These are phyloP conservation scores for Mustela nigripes DNA, from an alignment of 2,113 vertebrate species.

Conservation along the genomic window DNA sequence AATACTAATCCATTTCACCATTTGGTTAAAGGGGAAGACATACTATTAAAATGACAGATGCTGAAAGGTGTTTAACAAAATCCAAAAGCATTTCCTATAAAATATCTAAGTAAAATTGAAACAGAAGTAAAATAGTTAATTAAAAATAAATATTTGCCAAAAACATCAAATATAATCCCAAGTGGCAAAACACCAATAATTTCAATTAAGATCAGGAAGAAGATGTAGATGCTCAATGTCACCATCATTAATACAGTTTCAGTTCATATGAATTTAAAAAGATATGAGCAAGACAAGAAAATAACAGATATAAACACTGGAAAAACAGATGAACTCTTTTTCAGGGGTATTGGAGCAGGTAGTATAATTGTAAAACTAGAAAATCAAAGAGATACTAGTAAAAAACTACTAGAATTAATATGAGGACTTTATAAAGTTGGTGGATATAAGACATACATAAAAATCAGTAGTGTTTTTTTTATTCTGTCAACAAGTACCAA, in stretches of 20 bases:
- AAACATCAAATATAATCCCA: neutral
- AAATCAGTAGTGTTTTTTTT: neutral
- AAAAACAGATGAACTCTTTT: neutral
- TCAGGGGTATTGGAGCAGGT: neutral
- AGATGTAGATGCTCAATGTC: neutral
- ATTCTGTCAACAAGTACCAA: neutral
- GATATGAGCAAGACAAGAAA: neutral
- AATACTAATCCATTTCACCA: neutral
- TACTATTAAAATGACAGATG: neutral
- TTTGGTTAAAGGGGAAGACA: neutral
- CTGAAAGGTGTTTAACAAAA: neutral
- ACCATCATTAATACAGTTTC: slow-evolving; percentile 16
- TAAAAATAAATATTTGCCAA: neutral
- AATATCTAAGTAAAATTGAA: neutral
- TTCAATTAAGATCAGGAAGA: slow-evolving; percentile 12
- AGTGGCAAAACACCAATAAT: neutral
- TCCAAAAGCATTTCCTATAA: neutral
- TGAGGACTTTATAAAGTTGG: neutral
- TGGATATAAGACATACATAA: neutral
- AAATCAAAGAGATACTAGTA: neutral
- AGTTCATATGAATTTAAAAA: slow-evolving; percentile 22
- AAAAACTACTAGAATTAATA: slow-evolving; percentile 8
- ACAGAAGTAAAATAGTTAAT: neutral
- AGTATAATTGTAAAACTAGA: neutral
- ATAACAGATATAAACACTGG: neutral